Percentiles rank a stretch among this genome's conserved stretches.
Evolutionary conservation across 2,888 invertebrate genomes (phyloP).

Genomic region (Rotaria magnacalcarata): DNA sequence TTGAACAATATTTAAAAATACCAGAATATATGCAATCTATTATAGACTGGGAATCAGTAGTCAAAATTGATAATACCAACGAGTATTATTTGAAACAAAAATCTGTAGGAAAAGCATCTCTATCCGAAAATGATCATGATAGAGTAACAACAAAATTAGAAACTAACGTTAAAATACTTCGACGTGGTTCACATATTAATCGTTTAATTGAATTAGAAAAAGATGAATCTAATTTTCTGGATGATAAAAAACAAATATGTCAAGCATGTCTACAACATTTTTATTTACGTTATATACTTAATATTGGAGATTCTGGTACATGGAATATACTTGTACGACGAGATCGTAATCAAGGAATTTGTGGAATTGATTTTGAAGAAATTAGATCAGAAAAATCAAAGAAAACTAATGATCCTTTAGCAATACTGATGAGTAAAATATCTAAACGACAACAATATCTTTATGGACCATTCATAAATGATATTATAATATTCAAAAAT

Average conservation of each 20-base stretch:
- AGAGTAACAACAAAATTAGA: background rate
- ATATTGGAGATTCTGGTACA: slow-evolving; percentile 13
- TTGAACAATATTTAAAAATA: background rate
- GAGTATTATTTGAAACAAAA: slow-evolving; percentile 13
- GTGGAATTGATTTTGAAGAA: slow-evolving; percentile 23
- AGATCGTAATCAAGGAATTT: background rate
- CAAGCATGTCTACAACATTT: slow-evolving; percentile 17
- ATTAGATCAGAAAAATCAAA: background rate
- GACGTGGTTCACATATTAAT: slow-evolving; percentile 4
- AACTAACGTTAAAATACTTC: background rate
- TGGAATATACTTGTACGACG: slow-evolving; percentile 12
- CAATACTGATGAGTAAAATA: slow-evolving; percentile 5
- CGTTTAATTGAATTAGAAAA: background rate
- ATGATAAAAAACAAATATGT: background rate
- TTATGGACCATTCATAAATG: background rate
- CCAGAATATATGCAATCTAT: background rate
- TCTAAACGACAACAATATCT: background rate
- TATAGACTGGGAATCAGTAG: background rate
- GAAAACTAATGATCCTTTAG: background rate
- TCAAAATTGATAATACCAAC: background rate
- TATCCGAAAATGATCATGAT: background rate
- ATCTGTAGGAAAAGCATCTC: background rate
- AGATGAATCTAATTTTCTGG: background rate
- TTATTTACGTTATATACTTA: background rate
- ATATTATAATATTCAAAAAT: background rate